Conservation (phyloP, 2,797 vertebrate genomes). For the Neosalanx taihuensis region DNA sequence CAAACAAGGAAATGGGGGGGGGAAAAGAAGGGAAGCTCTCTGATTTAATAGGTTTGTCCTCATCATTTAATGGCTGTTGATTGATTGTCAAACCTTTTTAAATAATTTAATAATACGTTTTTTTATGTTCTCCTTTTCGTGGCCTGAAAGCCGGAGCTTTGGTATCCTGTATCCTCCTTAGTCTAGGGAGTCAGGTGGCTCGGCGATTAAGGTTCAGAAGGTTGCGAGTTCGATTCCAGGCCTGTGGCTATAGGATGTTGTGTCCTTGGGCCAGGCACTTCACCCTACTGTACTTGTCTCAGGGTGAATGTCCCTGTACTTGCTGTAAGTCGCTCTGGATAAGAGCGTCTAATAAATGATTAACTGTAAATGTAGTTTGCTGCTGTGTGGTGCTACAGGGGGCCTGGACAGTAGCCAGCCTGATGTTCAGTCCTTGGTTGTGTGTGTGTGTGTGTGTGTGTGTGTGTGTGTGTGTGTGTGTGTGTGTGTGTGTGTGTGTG, state of each 20-base stretch:
- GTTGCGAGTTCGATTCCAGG: too few species aligned
- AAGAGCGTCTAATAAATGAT: too few species aligned
- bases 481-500: not conserved
- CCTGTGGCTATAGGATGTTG: too few species aligned
- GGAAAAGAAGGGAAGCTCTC: constrained; percentile 32
- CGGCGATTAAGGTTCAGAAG: too few species aligned
- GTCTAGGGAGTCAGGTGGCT: too few species aligned
- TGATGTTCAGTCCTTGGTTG: not conserved
- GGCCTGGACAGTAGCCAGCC: not conserved
- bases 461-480: too few species aligned
- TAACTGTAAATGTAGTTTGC: too few species aligned
- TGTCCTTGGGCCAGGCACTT: too few species aligned
- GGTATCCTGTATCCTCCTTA: not conserved
- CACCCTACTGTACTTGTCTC: too few species aligned
- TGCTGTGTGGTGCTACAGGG: not conserved
- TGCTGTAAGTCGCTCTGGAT: too few species aligned
- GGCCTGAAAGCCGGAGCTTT: constrained; percentile 26
- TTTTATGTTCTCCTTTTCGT: constrained; percentile 41
- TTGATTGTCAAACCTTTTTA: constrained; percentile 40
- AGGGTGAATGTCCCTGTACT: too few species aligned
- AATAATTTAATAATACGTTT: not conserved
- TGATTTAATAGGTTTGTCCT: constrained; percentile 51
- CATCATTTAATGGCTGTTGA: constrained; percentile 52
- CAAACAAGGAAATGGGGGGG: constrained; percentile 26
- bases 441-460: too few species aligned